Evolutionary conservation across 35 echinoderm and acorn worm genomes (phyloP).

Genomic region (Amphiura filiformis): DNA sequence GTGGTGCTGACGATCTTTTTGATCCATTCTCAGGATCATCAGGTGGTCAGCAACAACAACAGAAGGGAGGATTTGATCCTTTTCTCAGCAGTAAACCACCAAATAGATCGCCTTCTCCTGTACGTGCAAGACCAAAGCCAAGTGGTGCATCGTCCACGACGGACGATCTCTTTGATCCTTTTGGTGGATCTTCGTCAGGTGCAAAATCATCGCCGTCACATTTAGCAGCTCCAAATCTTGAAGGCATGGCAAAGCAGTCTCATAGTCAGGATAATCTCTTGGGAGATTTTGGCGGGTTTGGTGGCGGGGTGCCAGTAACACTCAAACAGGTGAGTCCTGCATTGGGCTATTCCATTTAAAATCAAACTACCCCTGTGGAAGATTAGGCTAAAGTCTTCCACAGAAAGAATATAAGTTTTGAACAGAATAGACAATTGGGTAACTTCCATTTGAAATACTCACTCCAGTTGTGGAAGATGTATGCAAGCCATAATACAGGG

Average conservation of each 20-base stretch:
- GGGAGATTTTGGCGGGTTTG: conserved; percentile 36
- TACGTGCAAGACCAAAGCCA: not conserved
- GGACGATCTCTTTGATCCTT: conserved; percentile 78
- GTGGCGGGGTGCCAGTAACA: not conserved
- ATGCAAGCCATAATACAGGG: no score
- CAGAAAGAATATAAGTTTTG: no score
- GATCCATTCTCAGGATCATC: conserved; percentile 52
- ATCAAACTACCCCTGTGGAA: no score
- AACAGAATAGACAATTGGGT: no score
- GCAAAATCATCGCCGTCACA: not conserved
- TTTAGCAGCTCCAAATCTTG: conserved; percentile 27
- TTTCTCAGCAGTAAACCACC: not conserved
- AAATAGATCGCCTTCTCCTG: not conserved
- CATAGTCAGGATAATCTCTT: conserved; percentile 65
- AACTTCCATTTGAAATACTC: no score
- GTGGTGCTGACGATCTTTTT: not conserved
- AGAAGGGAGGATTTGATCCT: conserved; percentile 1
- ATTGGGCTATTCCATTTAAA: no score
- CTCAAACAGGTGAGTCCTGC: conserved; percentile 62
- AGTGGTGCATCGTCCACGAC: not conserved
- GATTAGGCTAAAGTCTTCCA: no score
- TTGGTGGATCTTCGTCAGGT: conserved; percentile 22
- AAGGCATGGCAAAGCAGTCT: conserved; percentile 38
- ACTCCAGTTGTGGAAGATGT: no score
- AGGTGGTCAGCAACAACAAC: conserved; percentile 15